These are phyloP conservation scores for Zaprionus obscuricornis DNA, from an alignment of 2,888 invertebrate genomes.

Conservation along the genomic window DNA sequence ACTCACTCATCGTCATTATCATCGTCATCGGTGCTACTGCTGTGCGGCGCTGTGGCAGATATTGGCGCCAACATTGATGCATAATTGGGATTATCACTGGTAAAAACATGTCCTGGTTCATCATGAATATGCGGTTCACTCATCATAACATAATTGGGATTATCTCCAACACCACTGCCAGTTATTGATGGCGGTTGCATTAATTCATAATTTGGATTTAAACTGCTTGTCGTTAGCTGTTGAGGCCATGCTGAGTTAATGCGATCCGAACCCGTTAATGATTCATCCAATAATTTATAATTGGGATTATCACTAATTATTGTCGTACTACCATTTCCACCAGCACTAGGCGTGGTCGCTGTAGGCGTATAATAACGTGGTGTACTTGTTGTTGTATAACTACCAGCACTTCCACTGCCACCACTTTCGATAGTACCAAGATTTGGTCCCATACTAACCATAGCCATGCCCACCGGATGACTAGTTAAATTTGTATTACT, in stretches of 20 bases:
- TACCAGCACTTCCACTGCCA: slow-evolving; percentile 79
- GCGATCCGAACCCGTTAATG: slow-evolving; percentile 49
- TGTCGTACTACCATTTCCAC: slow-evolving; percentile 35
- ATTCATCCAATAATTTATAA: slow-evolving; percentile 77
- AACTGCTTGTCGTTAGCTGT: slow-evolving; percentile 55
- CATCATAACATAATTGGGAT: slow-evolving; percentile 75
- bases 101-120: slow-evolving; percentile 10
- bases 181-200: slow-evolving; percentile 57
- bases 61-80: slow-evolving; percentile 40
- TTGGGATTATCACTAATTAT: slow-evolving; percentile 77
- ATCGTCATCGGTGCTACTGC: slow-evolving; percentile 53
- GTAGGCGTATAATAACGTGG: slow-evolving; percentile 73
- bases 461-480: slow-evolving; percentile 60
- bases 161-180: slow-evolving; percentile 34
- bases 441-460: slow-evolving; percentile 51
- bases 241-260: slow-evolving; percentile 21
- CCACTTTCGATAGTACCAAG: slow-evolving; percentile 70
- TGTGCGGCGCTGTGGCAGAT: no score
- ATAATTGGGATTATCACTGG: slow-evolving; percentile 73
- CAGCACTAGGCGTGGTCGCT: slow-evolving; percentile 40
- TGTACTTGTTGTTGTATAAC: slow-evolving; percentile 69
- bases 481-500: slow-evolving; percentile 77
- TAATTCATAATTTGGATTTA: slow-evolving; percentile 76
- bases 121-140: slow-evolving; percentile 52
- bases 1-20: slow-evolving; percentile 45